Base-by-base conservation (phyloP, 2,113 vertebrate genomes). In the Pachypanchax playfairii region DNA sequence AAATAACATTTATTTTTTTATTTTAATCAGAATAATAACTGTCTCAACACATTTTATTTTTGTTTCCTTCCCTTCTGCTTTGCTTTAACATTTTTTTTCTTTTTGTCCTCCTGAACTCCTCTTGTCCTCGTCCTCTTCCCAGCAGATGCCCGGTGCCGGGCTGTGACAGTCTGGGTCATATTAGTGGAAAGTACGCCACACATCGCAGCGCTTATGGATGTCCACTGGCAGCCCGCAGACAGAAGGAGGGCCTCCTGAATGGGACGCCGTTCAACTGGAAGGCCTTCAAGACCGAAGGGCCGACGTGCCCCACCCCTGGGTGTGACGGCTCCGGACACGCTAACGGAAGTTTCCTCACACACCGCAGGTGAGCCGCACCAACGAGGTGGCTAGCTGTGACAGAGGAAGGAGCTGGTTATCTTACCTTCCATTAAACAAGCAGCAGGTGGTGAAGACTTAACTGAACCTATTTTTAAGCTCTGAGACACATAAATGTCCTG, bases 191-290 rank as follows among this genome's bases (percentile, higher is more conserved):
- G 82, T 99, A 98, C 0, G 96, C 97, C 42, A 98, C 97, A 0
- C 97, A 99, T 83, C 95, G 97, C n/a, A 98, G 97, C 12, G 97
- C 97, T 0, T 99, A 97, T 0, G 97, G 97, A 6, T 99, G 97
- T 29, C 97, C 97, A 0, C 87, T 99, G 44, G 97, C 96, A 0
- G 95, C 97, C 25, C 96, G 96, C 67, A 87, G 96, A 67, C 97
- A 99, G 90, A 98, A 98, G 72, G 97, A 99, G 80, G 95, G 96
- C 0, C 91, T 96, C 0, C 92, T 98, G 72, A 97, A 97, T 0
- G 96, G 97, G 26, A 94, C 94, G 0, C 93, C 96, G 0, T 98
- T 98, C 67, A 94, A 95, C 73, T 99, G 97, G 97, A 99, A 98
- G 77, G 93, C 96, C 0, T 91, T 98, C 76, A 98, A 97, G 89